These are phyloP conservation scores for Araneus ventricosus DNA, from an alignment of 1,140 invertebrate genomes.

Conservation along the genomic window DNA sequence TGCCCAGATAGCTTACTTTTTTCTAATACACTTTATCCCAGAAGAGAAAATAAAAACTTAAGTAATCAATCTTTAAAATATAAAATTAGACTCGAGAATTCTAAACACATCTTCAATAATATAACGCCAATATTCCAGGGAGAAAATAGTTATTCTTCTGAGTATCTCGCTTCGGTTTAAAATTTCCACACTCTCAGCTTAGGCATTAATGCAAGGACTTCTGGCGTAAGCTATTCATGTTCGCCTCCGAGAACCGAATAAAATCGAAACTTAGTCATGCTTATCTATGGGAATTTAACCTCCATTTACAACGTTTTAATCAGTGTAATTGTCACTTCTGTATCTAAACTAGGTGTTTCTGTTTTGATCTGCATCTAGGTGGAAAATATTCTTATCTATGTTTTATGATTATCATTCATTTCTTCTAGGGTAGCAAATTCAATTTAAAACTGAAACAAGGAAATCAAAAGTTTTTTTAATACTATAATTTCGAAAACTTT, in stretches of 20 bases:
- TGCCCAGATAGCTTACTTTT: too few relatives aligned
- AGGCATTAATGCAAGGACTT: neutral
- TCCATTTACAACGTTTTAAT: neutral
- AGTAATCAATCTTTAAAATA: too few relatives aligned
- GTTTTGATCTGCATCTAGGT: too few relatives aligned
- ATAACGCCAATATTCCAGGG: neutral
- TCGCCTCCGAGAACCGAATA: neutral
- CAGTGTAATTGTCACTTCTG: neutral
- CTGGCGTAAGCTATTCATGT: neutral
- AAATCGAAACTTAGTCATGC: neutral
- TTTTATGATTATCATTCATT: too few relatives aligned
- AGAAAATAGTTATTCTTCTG: neutral
- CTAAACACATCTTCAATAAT: neutral
- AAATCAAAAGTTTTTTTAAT: too few relatives aligned
- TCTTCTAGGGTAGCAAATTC: neutral
- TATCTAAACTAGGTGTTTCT: conserved; percentile 8
- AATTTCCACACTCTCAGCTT: too few relatives aligned
- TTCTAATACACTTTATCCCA: too few relatives aligned
- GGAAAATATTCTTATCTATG: too few relatives aligned
- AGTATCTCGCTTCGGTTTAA: neutral
- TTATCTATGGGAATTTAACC: neutral
- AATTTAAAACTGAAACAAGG: too few relatives aligned
- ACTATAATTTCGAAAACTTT: too few relatives aligned
- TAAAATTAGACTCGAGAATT: too few relatives aligned
- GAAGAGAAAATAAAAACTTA: too few relatives aligned